These are phyloP conservation scores for Drymodes brunneopygia DNA, from an alignment of 2,113 vertebrate species.

Conservation along the genomic window DNA sequence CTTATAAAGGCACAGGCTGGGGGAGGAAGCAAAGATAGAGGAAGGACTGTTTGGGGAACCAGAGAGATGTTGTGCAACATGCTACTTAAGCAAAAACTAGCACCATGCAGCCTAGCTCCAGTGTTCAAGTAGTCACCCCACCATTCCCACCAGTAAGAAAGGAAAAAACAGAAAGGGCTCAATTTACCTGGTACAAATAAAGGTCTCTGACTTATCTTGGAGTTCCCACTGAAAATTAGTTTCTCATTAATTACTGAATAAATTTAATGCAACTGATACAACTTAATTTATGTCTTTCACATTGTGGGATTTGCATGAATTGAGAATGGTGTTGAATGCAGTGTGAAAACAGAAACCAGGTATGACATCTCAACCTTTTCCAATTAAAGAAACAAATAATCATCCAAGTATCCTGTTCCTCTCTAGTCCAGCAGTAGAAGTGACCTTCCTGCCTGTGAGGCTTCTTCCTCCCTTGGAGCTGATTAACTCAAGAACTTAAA, in stretches of 20 bases:
- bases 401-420: not conserved
- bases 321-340: slow-evolving; percentile 43
- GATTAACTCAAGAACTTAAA: not conserved
- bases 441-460: not conserved
- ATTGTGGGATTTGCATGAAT: slow-evolving; percentile 9
- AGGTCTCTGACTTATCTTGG: not conserved
- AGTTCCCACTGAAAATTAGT: not conserved
- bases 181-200: not conserved
- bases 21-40: not conserved
- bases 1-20: not conserved
- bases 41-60: not conserved
- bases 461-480: not conserved
- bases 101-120: slow-evolving; percentile 47
- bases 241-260: not conserved
- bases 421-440: not conserved
- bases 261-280: not conserved
- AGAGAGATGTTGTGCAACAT: slow-evolving; percentile 27
- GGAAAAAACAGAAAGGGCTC: not conserved
- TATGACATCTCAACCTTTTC: not conserved
- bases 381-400: not conserved
- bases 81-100: slow-evolving; percentile 9
- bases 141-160: slow-evolving; percentile 9
- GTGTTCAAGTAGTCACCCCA: not conserved
- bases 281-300: not conserved
- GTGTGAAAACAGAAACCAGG: slow-evolving; percentile 32